Evolutionary conservation across 2,113 vertebrate genomes (phyloP).

Genomic region (Microcebus jonahi): DNA sequence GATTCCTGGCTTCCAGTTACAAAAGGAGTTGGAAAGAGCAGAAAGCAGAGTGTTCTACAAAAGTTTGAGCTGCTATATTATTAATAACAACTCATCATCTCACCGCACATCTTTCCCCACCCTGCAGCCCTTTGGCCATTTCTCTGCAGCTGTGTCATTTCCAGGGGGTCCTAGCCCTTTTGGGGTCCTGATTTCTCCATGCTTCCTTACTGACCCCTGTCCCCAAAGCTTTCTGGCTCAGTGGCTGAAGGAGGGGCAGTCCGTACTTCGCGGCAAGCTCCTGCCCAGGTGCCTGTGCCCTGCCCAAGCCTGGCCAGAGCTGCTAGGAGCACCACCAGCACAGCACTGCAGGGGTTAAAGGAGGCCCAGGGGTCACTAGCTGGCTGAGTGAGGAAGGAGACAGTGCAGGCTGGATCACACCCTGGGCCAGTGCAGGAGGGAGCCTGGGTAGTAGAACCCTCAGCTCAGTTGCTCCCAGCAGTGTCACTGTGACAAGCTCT

Average conservation of each 20-base stretch:
- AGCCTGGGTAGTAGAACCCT: neutral
- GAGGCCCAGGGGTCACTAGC: slow-evolving; percentile 63
- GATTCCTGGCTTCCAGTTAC: neutral
- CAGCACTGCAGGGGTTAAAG: slow-evolving; percentile 81
- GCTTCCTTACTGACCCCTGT: neutral
- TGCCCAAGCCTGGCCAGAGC: slow-evolving; percentile 58
- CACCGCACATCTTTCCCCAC: neutral
- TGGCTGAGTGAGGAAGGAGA: slow-evolving; percentile 75
- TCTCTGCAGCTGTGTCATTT: neutral
- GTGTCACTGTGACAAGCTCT: slow-evolving; percentile 55
- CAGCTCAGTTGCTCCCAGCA: neutral
- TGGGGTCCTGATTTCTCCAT: neutral
- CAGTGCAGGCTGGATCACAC: slow-evolving; percentile 41
- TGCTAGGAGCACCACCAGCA: slow-evolving; percentile 26
- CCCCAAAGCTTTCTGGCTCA: neutral
- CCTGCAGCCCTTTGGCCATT: neutral
- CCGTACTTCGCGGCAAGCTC: neutral
- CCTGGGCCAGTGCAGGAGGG: slow-evolving; percentile 28
- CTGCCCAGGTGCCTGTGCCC: neutral
- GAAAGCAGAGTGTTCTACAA: neutral
- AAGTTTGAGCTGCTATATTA: neutral
- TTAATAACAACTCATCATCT: neutral
- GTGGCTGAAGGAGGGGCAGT: neutral
- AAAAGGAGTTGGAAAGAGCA: neutral
- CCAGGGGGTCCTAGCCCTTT: neutral